Conservation (phyloP, 2,113 vertebrate genomes). For the Tupaia tana region DNA sequence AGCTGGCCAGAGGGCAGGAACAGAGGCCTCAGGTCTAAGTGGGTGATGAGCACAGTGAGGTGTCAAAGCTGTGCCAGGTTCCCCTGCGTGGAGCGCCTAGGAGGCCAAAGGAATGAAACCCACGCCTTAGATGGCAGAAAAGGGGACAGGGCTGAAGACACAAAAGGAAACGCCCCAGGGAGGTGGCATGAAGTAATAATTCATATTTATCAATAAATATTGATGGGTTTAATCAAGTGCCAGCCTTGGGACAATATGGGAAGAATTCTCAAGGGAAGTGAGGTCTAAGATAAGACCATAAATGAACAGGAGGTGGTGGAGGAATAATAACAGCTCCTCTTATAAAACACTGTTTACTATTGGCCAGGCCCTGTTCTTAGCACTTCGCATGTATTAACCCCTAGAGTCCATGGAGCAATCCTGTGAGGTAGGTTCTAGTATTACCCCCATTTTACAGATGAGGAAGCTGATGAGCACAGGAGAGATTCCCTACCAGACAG, state of each 20-base stretch:
- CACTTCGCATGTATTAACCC: not conserved
- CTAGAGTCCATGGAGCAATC: not conserved
- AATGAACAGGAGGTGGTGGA: not conserved
- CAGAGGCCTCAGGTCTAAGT: not conserved
- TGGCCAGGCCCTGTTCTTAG: not conserved
- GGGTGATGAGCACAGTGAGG: not conserved
- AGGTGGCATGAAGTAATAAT: not conserved
- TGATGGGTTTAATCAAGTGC: not conserved
- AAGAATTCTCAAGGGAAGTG: not conserved
- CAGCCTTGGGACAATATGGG: not conserved
- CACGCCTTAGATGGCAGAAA: not conserved
- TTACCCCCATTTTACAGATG: too few species aligned
- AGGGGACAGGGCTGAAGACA: not conserved
- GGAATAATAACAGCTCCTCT: not conserved
- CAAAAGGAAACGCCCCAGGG: not conserved
- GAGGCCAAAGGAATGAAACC: not conserved
- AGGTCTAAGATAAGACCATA: not conserved
- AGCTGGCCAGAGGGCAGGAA: rapidly evolving
- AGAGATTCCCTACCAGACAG: not conserved
- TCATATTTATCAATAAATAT: too few species aligned
- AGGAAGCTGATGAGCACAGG: not conserved
- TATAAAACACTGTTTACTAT: not conserved
- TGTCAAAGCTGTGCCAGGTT: not conserved
- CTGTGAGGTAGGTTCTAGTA: not conserved
- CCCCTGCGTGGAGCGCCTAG: not conserved